Evolutionary conservation across 2,888 invertebrate genomes (phyloP).

Genomic region (Julus scandinavius): DNA sequence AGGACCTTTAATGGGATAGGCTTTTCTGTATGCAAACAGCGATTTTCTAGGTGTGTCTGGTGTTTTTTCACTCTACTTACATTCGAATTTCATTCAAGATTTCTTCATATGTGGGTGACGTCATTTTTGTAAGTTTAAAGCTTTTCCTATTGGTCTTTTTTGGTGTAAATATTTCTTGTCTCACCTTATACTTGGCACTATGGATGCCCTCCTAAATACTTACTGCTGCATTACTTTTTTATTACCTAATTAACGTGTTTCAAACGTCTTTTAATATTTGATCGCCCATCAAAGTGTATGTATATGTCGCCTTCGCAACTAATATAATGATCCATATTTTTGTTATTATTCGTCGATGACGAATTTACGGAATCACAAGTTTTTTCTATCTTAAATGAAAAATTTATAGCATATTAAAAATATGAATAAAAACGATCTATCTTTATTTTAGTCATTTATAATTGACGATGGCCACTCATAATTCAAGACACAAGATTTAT

Average conservation of each 20-base stretch:
- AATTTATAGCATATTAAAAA: not conserved
- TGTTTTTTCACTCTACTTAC: not conserved
- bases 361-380: not conserved
- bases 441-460: not conserved
- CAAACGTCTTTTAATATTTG: not conserved
- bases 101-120: not conserved
- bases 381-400: not conserved
- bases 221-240: constrained; percentile 9
- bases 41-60: not conserved
- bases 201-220: not conserved
- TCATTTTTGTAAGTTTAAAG: not conserved
- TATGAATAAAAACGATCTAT: not conserved
- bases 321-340: not conserved
- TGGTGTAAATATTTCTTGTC: not conserved
- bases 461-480: too few species aligned
- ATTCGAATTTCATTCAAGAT: not conserved
- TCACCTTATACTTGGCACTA: not conserved
- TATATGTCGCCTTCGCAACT: not conserved
- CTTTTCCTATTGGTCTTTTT: not conserved
- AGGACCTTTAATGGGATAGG: not conserved
- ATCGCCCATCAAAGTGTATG: constrained; percentile 11
- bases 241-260: not conserved
- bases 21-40: not conserved
- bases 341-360: not conserved
- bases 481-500: too few species aligned